These are phyloP conservation scores for Mixornis gularis DNA, from an alignment of 2,113 vertebrate species.

Conservation along the genomic window DNA sequence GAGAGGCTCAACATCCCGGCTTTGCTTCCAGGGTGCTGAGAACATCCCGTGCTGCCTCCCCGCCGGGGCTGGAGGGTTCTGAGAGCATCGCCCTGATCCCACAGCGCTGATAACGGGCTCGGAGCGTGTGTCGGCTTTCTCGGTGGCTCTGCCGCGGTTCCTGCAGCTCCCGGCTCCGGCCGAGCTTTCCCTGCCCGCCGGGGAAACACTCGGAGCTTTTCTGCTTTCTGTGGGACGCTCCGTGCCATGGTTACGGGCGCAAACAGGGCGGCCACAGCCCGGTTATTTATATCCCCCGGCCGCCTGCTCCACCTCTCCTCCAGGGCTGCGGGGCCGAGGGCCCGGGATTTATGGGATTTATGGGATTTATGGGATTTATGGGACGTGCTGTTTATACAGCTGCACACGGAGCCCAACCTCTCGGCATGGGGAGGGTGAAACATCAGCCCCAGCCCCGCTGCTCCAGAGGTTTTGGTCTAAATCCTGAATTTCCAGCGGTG, in stretches of 20 bases:
- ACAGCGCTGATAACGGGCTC: fast-evolving
- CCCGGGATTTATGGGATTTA: conserved; percentile 34
- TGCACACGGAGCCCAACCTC: neutral
- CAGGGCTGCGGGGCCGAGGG: conserved; percentile 5
- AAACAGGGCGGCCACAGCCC: conserved; percentile 19
- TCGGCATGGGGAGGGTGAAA: neutral
- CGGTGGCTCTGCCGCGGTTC: fast-evolving
- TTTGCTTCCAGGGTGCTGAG: fast-evolving
- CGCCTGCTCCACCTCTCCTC: neutral
- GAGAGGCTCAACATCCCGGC: neutral
- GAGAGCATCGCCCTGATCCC: neutral
- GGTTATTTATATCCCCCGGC: conserved; percentile 56
- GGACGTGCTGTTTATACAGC: conserved; percentile 16
- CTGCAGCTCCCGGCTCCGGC: neutral
- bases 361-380: conserved; percentile 40
- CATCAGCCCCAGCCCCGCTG: fast-evolving
- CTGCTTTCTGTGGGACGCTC: neutral
- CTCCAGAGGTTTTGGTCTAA: neutral
- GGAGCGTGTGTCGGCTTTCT: fast-evolving
- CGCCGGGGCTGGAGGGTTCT: neutral
- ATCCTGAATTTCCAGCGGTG: fast-evolving
- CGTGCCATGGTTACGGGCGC: conserved; percentile 49
- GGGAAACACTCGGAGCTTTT: neutral
- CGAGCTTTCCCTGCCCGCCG: fast-evolving
- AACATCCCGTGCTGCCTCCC: fast-evolving